phyloP scores from a whole-genome alignment of 1,140 invertebrate genomes.

The Oedothorax gibbosus region DNA sequence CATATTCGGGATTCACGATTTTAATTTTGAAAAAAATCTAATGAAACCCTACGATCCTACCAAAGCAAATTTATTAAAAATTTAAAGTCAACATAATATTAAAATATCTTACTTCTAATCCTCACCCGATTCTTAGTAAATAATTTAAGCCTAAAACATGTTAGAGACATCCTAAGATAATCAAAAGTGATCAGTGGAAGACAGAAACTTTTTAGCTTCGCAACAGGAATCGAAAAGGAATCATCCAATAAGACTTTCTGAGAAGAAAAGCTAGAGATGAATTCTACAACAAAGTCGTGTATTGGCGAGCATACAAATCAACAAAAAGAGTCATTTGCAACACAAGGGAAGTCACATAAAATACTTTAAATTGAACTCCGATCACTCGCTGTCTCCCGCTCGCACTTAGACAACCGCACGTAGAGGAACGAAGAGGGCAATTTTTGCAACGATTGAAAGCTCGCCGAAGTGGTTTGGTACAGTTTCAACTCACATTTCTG shows the following conservation, averaged over 20 bases:
- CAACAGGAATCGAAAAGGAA: conserved; percentile 18
- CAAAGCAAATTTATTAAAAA: too few species aligned
- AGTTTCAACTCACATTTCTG: too few species aligned
- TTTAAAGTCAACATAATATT: too few species aligned
- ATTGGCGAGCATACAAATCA: conserved; percentile 45
- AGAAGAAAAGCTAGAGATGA: conserved; percentile 18
- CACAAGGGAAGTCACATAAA: conserved; percentile 46
- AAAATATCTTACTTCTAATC: too few species aligned
- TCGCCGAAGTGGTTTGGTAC: too few species aligned
- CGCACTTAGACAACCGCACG: conserved; percentile 33
- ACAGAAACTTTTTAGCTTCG: conserved; percentile 16
- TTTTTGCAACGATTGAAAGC: conserved; percentile 38
- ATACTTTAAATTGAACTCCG: conserved; percentile 48
- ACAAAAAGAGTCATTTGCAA: conserved; percentile 47
- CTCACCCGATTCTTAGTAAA: too few species aligned
- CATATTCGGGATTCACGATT: too few species aligned
- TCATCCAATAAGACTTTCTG: conserved; percentile 25
- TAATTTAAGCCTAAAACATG: too few species aligned
- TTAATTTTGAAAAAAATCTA: too few species aligned
- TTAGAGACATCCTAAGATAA: not conserved
- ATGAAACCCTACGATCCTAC: too few species aligned
- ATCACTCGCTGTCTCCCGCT: conserved; percentile 16
- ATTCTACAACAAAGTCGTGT: conserved; percentile 30
- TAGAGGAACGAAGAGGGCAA: conserved; percentile 17
- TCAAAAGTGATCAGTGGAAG: conserved; percentile 31